A percentile compares a stretch with the other conserved stretches of the same genome.
These are phyloP conservation scores for Epicauta chinensis DNA, from an alignment of 1,140 invertebrate species.

Conservation along the genomic window DNA sequence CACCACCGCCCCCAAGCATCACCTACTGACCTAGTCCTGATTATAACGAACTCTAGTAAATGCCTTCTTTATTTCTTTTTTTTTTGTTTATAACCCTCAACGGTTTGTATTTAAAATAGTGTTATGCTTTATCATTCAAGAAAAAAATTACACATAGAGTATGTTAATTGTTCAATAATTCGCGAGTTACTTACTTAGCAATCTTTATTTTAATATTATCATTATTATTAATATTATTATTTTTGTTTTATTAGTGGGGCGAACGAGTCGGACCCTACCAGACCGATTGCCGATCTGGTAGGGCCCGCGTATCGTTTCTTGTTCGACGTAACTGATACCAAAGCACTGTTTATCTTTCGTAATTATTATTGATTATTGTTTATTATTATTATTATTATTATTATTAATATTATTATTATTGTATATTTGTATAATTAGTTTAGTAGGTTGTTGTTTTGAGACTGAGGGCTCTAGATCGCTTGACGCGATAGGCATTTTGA, in stretches of 20 bases:
- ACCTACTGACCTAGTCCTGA: slow-evolving; percentile 40
- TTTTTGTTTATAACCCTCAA: slow-evolving; percentile 5
- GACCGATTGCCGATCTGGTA: background rate
- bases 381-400: slow-evolving; percentile 9
- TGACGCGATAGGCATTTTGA: slow-evolving; percentile 1
- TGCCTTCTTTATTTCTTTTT: slow-evolving; percentile 7
- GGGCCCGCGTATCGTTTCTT: slow-evolving; percentile 13
- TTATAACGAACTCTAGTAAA: slow-evolving; percentile 13
- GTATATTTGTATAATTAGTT: slow-evolving; percentile 38
- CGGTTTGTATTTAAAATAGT: no score
- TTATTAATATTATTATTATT: slow-evolving; percentile 37
- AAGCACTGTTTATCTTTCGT: slow-evolving; percentile 42
- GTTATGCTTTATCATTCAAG: no score
- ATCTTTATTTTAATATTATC: no score
- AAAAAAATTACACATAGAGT: no score
- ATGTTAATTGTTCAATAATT: no score
- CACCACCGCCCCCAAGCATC: slow-evolving; percentile 52
- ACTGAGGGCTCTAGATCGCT: slow-evolving; percentile 30
- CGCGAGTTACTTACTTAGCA: no score
- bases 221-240: no score
- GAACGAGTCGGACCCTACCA: slow-evolving; percentile 2
- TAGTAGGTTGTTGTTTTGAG: slow-evolving; percentile 37
- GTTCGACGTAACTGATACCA: slow-evolving; percentile 44
- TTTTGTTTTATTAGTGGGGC: slow-evolving; percentile 3
- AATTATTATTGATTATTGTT: slow-evolving; percentile 32